Evolutionary conservation across 2,113 vertebrate species (phyloP).

Genomic region (Tapirus terrestris): DNA sequence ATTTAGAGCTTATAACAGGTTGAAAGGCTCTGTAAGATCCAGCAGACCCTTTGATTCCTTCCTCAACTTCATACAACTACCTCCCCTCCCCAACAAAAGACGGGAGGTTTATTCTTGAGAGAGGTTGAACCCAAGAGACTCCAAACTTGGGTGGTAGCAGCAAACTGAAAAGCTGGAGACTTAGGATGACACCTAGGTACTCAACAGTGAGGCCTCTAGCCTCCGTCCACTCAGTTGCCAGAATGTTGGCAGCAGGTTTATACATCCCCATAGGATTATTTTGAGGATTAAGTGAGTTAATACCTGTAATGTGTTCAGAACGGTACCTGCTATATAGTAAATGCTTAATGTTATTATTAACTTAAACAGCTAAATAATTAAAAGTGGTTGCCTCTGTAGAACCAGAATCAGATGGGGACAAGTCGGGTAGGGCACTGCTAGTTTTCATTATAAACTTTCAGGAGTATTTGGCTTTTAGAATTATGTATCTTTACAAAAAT

Average conservation of each 20-base stretch:
- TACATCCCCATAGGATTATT: background rate
- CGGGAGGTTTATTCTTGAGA: background rate
- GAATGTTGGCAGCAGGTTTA: background rate
- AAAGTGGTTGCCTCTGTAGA: background rate
- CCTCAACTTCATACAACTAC: background rate
- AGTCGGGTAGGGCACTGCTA: background rate
- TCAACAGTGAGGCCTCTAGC: background rate
- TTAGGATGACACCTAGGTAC: background rate
- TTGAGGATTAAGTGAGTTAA: conserved; percentile 45
- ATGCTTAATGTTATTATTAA: conserved; percentile 50
- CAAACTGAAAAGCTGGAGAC: background rate
- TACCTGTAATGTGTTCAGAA: background rate
- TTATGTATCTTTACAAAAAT: background rate
- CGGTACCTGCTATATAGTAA: conserved; percentile 6
- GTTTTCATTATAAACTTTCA: conserved; percentile 8
- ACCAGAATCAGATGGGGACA: background rate
- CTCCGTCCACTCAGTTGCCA: background rate
- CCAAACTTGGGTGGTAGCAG: background rate
- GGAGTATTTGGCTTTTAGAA: conserved; percentile 31
- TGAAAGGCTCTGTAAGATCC: background rate
- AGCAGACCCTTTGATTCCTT: background rate
- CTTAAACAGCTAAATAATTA: conserved; percentile 36
- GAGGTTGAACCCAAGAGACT: background rate
- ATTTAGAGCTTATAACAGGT: background rate
- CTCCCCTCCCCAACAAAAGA: background rate